Evolutionary conservation across 2,888 invertebrate genomes (phyloP).

Genomic region (Cheilosia vernalis): DNA sequence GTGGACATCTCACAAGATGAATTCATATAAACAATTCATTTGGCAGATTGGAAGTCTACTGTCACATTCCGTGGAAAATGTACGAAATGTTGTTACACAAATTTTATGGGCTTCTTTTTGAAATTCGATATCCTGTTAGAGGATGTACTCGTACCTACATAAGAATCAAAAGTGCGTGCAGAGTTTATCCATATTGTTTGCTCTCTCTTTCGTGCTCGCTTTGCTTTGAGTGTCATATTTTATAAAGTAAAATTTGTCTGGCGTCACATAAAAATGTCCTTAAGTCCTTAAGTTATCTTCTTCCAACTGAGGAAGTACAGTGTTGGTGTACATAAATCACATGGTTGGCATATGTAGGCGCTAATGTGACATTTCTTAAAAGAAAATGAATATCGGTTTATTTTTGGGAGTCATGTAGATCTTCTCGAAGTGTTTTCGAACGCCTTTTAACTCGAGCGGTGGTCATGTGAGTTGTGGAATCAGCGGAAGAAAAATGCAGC

Average conservation of each 20-base stretch:
- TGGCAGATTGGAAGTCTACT: conserved; percentile 69
- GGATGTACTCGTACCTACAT: conserved; percentile 35
- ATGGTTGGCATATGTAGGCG: conserved; percentile 45
- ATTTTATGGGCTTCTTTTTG: conserved; percentile 39
- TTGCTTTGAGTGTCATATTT: conserved; percentile 45
- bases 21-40: conserved; percentile 65
- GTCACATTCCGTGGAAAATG: neutral
- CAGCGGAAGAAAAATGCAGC: too few relatives aligned
- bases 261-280: conserved; percentile 66
- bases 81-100: conserved; percentile 7
- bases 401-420: neutral
- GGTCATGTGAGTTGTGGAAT: too few relatives aligned
- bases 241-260: conserved; percentile 61
- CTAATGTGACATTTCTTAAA: conserved; percentile 20
- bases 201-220: neutral
- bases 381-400: neutral
- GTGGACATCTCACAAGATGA: conserved; percentile 65
- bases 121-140: conserved; percentile 57
- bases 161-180: conserved; percentile 17
- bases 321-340: conserved; percentile 41
- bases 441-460: too few relatives aligned
- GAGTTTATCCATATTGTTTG: conserved; percentile 2
- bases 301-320: neutral
- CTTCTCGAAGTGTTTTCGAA: too few relatives aligned
- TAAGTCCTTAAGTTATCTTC: conserved; percentile 10